Evolutionary conservation across 2,113 vertebrate species (phyloP).

Genomic region (Xenopus borealis): DNA sequence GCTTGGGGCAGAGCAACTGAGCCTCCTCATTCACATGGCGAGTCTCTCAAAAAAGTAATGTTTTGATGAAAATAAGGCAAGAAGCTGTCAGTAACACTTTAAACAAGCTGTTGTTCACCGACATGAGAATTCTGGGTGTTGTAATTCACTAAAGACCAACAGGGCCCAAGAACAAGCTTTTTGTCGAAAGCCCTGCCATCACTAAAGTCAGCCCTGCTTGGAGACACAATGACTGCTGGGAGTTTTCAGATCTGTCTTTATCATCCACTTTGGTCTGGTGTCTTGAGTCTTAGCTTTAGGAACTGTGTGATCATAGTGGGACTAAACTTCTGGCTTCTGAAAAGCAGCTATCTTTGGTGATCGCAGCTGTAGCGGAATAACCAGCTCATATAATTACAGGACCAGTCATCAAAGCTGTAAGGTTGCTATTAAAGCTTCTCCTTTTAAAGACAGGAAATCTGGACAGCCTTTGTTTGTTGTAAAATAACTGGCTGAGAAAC

Average conservation of each 20-base stretch:
- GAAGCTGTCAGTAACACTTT: too few relatives aligned
- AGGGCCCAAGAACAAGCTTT: too few relatives aligned
- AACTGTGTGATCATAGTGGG: neutral
- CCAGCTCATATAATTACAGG: slow-evolving; percentile 18
- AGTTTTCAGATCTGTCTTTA: neutral
- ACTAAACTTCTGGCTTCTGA: neutral
- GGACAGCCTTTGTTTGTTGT: neutral
- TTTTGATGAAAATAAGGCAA: too few relatives aligned
- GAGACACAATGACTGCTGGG: too few relatives aligned
- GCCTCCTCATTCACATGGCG: too few relatives aligned
- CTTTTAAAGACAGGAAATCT: neutral
- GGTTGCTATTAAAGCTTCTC: slow-evolving; percentile 20
- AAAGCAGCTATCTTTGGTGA: neutral
- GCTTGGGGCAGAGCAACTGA: too few relatives aligned
- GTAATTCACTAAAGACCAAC: too few relatives aligned
- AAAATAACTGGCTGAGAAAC: slow-evolving; percentile 6
- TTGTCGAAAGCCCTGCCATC: too few relatives aligned
- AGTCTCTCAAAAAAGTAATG: too few relatives aligned
- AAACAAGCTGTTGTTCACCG: too few relatives aligned
- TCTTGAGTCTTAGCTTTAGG: neutral
- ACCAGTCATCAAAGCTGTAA: neutral
- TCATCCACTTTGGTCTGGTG: neutral
- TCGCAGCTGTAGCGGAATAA: neutral
- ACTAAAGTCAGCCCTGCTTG: too few relatives aligned
- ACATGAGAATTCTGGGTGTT: too few relatives aligned